These are phyloP conservation scores for Apodemia mormo DNA, from an alignment of 2,888 invertebrate genomes.

Conservation along the genomic window DNA sequence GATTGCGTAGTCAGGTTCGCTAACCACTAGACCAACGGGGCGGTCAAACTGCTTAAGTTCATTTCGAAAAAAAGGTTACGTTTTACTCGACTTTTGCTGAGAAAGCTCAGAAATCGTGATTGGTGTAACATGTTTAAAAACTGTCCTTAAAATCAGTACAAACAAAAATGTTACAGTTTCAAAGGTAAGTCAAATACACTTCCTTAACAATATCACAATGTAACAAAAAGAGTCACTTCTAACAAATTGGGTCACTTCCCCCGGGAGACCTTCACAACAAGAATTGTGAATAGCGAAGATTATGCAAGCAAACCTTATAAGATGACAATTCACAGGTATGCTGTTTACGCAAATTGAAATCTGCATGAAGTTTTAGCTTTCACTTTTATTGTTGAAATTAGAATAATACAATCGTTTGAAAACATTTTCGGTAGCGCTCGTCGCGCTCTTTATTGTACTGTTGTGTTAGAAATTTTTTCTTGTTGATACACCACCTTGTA, in stretches of 20 bases:
- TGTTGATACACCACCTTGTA: not conserved
- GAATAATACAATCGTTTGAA: constrained; percentile 52
- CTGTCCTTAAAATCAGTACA: not conserved
- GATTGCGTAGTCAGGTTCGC: no score
- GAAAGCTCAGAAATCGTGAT: not conserved
- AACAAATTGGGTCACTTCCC: constrained; percentile 58
- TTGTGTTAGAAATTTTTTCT: constrained; percentile 17
- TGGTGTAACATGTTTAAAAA: not conserved
- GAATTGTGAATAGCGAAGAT: constrained; percentile 52
- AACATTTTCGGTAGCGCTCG: constrained; percentile 42
- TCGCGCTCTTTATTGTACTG: constrained; percentile 36
- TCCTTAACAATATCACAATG: constrained; percentile 40
- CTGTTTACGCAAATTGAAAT: constrained; percentile 60
- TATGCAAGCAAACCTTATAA: constrained; percentile 55
- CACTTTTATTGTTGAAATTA: constrained; percentile 67
- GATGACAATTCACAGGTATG: constrained; percentile 37
- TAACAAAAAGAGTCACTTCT: constrained; percentile 51
- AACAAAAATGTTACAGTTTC: not conserved
- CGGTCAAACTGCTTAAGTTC: no score
- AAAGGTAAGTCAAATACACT: constrained; percentile 56
- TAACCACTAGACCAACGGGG: no score
- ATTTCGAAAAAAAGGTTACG: no score
- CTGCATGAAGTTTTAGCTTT: constrained; percentile 68
- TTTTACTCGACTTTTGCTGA: no score
- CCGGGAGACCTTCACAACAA: constrained; percentile 57